A percentile compares a stretch with the other conserved stretches of the same genome.
Conservation (phyloP, 1,140 invertebrate genomes). For the Drosophila truncata region DNA sequence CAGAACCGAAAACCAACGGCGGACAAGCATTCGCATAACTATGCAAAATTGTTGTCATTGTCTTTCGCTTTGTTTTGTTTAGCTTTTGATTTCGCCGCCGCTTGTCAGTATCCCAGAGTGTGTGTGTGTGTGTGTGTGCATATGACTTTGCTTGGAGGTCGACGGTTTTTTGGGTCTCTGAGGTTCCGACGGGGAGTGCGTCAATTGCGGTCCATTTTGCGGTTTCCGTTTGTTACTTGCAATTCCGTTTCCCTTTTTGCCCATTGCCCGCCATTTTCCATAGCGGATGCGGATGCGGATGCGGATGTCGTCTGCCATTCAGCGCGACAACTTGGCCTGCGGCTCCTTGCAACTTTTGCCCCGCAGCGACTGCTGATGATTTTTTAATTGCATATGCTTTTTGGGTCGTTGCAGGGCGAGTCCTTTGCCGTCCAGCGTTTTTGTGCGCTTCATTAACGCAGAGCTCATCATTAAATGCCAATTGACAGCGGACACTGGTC, state of each 20-base stretch:
- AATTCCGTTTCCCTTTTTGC: constrained; percentile 72
- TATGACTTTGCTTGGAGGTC: constrained; percentile 81
- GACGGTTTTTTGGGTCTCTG: constrained; percentile 28
- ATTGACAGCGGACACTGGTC: constrained; percentile 46
- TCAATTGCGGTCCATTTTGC: constrained; percentile 81
- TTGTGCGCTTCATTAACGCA: constrained; percentile 61
- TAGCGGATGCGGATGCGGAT: constrained; percentile 42
- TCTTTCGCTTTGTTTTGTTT: constrained; percentile 78
- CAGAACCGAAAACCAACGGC: constrained; percentile 31
- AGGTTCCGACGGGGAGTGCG: constrained; percentile 60
- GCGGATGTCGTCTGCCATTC: constrained; percentile 69
- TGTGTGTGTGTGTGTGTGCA: constrained; percentile 61
- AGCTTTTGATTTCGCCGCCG: constrained; percentile 67
- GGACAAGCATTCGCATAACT: constrained; percentile 74
- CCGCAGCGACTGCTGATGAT: constrained; percentile 70
- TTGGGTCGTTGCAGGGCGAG: constrained; percentile 13
- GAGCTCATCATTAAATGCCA: constrained; percentile 49
- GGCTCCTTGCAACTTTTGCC: constrained; percentile 62
- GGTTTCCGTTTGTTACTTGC: constrained; percentile 80
- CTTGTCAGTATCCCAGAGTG: constrained; percentile 28
- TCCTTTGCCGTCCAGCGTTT: constrained; percentile 14
- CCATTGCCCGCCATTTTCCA: constrained; percentile 28
- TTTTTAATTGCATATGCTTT: constrained; percentile 75
- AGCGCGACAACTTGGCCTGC: constrained; percentile 50
- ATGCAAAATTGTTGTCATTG: constrained; percentile 80